Evolutionary conservation across 2,888 invertebrate genomes (phyloP), one percentile per base, ranked within the genome.

Genomic region (Philaethria dido): DNA sequence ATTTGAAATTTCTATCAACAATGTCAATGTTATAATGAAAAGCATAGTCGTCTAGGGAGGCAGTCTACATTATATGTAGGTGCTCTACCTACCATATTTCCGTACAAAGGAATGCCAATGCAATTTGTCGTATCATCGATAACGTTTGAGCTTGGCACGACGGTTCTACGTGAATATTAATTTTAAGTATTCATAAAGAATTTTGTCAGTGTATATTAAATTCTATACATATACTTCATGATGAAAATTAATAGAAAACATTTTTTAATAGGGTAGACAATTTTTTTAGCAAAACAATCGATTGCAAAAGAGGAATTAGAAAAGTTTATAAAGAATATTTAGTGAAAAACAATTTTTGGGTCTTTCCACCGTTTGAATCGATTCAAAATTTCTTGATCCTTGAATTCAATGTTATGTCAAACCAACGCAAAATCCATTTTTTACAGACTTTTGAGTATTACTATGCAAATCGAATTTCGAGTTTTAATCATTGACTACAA

Each of bases 41-140:
- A 9, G 8, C 29, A 52, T 52, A 29, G 52, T 52, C 52, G 52
- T 29, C 16, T 52, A 16, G 50, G 1, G 29, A 52, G 29, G 29
- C 29, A 29, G 50, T 25, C 50, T 50, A 50, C 50, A 52, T 52
- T 29, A 33, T 9, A 13, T 16, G 52, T 52, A 52, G 52, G 52
- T 52, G 52, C 52, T 29, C 29, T 52, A 52, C 29, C 16, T 33
- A 29, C 25, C 52, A 57, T 57, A 16, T n/a, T 57, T 39, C 42
- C 57, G 42, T 57, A 20, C 42, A 57, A 42, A 57, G 42, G 57
- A 39, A 57, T 57, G 39, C 57, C 57, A 42, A 42, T 57, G 42
- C 57, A 42, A 57, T 57, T 42, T 42, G n/a, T 57, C 22, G 42
- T 42, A 16, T 11, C 57, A 11, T 39, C 42, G 42, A 42, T 39